A percentile compares a stretch with the other conserved stretches of the same genome.
Conservation (phyloP, 1,140 invertebrate species). For the Drusus annulatus region DNA sequence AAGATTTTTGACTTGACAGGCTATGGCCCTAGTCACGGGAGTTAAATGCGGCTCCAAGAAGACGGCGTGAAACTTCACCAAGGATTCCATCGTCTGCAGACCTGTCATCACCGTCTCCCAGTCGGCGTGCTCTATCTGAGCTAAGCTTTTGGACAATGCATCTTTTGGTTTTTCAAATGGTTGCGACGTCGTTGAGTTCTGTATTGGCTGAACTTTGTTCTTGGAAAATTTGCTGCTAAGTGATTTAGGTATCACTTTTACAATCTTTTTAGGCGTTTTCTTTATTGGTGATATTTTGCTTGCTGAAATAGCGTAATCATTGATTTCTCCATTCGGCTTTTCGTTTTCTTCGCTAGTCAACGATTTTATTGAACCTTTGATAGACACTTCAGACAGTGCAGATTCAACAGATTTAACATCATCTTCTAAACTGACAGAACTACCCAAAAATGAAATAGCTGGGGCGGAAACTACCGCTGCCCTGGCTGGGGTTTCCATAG, state of each 20-base stretch:
- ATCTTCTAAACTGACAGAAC: slow-evolving; percentile 51
- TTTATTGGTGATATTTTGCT: slow-evolving; percentile 51
- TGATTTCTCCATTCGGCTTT: slow-evolving; percentile 21
- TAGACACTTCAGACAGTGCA: slow-evolving; percentile 36
- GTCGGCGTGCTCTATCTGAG: slow-evolving; percentile 81
- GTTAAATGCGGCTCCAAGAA: slow-evolving; percentile 74
- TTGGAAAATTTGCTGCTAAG: slow-evolving; percentile 45
- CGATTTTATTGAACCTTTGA: slow-evolving; percentile 47
- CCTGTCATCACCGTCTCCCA: slow-evolving; percentile 91
- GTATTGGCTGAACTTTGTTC: slow-evolving; percentile 53
- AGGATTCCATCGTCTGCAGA: slow-evolving; percentile 79
- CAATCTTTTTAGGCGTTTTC: slow-evolving; percentile 45
- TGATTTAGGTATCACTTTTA: slow-evolving; percentile 37
- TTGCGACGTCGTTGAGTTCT: not conserved
- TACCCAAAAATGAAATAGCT: slow-evolving; percentile 46
- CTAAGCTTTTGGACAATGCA: slow-evolving; percentile 75
- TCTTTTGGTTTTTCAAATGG: slow-evolving; percentile 75
- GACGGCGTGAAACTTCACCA: slow-evolving; percentile 83
- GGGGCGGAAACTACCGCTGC: slow-evolving; percentile 28
- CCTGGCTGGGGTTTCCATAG: slow-evolving; percentile 1
- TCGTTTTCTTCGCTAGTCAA: slow-evolving; percentile 45
- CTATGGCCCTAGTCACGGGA: slow-evolving; percentile 78
- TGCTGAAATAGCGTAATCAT: slow-evolving; percentile 11
- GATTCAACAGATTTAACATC: slow-evolving; percentile 54
- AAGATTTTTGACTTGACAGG: slow-evolving; percentile 87